Base-by-base conservation (phyloP, 2,113 vertebrate species). In the Sebastes fasciatus region DNA sequence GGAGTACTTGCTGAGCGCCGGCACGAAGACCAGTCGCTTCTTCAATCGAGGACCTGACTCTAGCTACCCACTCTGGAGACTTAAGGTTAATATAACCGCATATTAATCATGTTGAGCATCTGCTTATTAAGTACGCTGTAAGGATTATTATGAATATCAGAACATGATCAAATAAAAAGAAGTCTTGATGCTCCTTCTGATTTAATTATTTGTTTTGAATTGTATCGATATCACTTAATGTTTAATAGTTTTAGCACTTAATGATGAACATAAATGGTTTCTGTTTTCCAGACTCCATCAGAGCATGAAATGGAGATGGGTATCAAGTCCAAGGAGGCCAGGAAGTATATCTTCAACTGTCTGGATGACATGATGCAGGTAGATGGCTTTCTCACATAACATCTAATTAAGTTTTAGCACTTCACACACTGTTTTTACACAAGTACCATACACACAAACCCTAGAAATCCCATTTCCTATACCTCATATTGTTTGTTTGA, bases 341-440 rank as follows among this genome's bases (percentile, higher is more conserved):
- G 98, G 87, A 99, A 99, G 91, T 99, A 99, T 45, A 99, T 99
- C 88, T 99, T 99, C 89, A 99, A 99, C 92, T 99, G 98, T 93
- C 96, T 99, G 91, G 98, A 99, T 95, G 98, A 99, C 89, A 99
- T 99, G 98, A 98, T 98, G 90, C 98, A 99, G 97, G 98, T 99
- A 86, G 4, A 17, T 68, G 1, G 6, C 61, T 57, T 64, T 75
- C 45, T 45, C 2, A 1, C 0, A 17, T n/a, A 17, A 16, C 2
- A 12, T 43, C 23, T 61, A 40, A 52, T 48, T 46, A 26, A 26
- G 26, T 26, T 26, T 26, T 26, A 26, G 26, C 10, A 1, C 40
- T 6, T 16, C 5, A 12, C 2, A 69, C 17, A 21, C 6, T 0
- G 48, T 21, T 58, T 57, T 48, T 60, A 21, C 0, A 67, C 7